Base-by-base conservation (phyloP, 1,140 invertebrate genomes). In the Drosophila watanabei region DNA sequence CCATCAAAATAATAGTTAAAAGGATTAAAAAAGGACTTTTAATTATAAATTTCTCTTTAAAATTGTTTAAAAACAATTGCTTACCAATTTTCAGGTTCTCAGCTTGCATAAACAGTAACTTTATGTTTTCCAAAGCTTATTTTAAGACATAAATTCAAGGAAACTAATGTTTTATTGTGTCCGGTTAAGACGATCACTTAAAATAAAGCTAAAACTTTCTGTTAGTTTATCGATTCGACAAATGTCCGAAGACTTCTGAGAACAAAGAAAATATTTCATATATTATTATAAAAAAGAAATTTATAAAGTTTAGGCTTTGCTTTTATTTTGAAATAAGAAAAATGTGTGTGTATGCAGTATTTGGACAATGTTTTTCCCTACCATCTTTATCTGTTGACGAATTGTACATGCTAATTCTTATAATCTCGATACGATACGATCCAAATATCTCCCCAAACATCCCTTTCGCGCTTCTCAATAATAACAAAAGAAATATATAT, bases 391-490 rank as follows among this genome's bases (percentile, higher is more conserved):
- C 49, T 28, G 62, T 77, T 77, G 58, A 56, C 48, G 56, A 60
- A 64, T 73, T 51, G 45, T 73, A 73, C 68, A 73, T 52, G 54
- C 70, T 73, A 73, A 73, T 73, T 73, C 54, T 56, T 61, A 37
- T 51, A 72, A 61, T 43, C 30, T 61, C 14, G 18, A 60, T 51
- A 51, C 32, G 37, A 70, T 79, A 60, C 30, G 69, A 58, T 59
- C 24, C n/a, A 46, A 46, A 46, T 46, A 46, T 39, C 39, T 63
- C 51, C 46, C 62, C 63, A 30, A 56, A 45, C 49, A 58, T 69
- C n/a, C 75, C 51, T 72, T 71, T 61, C 66, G 77, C 64, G 85
- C 85, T 84, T 88, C 71, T 58, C 59, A 76, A 79, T 75, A 82
- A 76, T 63, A 62, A 48, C 59, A 41, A 77, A 78, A 84, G 69